Evolutionary conservation across 2,888 invertebrate species (phyloP), one percentile per base, ranked within the genome.

Genomic region (Drosophila greeni): DNA sequence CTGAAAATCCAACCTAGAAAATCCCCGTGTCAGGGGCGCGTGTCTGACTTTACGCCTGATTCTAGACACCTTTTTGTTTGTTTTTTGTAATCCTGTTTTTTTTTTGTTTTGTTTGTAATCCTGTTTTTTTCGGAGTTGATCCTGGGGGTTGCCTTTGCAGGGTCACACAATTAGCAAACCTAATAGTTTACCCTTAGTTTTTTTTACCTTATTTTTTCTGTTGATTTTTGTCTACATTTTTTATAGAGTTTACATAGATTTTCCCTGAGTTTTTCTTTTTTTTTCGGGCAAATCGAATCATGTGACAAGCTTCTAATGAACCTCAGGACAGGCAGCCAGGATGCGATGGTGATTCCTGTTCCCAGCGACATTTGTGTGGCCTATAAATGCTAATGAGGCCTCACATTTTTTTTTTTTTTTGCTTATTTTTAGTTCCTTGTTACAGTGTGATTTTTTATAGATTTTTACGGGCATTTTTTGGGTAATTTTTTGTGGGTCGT

Each of bases 221-320:
- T 66, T 59, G 36, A 67, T 56, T 70, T 55, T 24, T 37, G 20
- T 47, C 40, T 43, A 18, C 5, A 29, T 29, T 72, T 64, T 70
- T 71, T 39, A 2, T 29, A 2, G 16, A 56, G 52, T 52, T 45
- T 45, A 8, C n/a, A 39, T 45, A 60, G 0, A 3, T 33, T n/a
- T 70, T 20, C 12, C 6, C 1, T 45, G n/a, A n/a, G n/a, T 45
- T 8, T 20, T 16, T 11, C 1, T 45, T 31, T 47, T 18, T 36
- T 51, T 29, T 31, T 24, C 31, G 12, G 26, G 72, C 73, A 77
- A 82, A 80, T 74, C 82, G 77, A 80, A 80, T 82, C 82, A 82
- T 82, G 82, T 80, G 79, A 80, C 82, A 80, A 82, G 82, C 66
- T 80, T 80, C 79, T 82, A 80, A 80, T 80, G 79, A 80, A 80